Evolutionary conservation across 2,888 invertebrate genomes (phyloP), one percentile per base, ranked within the genome.

Genomic region (Chrysolina americana): DNA sequence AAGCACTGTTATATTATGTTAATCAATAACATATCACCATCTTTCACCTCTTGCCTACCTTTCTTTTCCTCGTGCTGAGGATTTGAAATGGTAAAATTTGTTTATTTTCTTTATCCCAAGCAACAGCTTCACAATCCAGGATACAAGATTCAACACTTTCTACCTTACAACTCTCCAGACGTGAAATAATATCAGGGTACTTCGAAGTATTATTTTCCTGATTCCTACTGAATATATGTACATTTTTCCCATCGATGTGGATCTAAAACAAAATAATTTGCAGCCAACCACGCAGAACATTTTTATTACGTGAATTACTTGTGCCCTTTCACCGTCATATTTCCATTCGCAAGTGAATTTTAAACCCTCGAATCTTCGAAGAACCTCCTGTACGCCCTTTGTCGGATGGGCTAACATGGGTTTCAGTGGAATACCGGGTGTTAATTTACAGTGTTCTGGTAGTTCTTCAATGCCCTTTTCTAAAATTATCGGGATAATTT

Each of bases 361-460:
- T 78, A 94, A 91, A 15, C 94, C 93, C 75, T 88, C 88, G 74
- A 87, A 92, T 83, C 96, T 91, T 75, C 92, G 91, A 70, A 98
- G 88, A 5, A 98, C 95, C 87, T 98, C 98, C 77, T 93, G 92
- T 1, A 99, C 95, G 3, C 98, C 98, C 87, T 95, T 96, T 0
- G 99, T 98, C 3, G 99, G 99, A 86, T 99, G 98, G 0, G 99
- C 99, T 84, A 99, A 90, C 99, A 99, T 99, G 0, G 99, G 99
- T 87, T 98, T 97, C 78, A 99, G 90, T 13, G 99, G 99, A 80
- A 98, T 92, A 66, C 98, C 98, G 13, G 98, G 97, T 23, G 94
- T 93, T 72, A 99, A 91, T 83, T 94, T 94, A 87, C 99, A 99
- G 84, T 93, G 92, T 47, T 91, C 89, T 0, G 95, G 94, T 71